Conservation (phyloP, 2,113 vertebrate genomes). For the Notiomystis cincta region DNA sequence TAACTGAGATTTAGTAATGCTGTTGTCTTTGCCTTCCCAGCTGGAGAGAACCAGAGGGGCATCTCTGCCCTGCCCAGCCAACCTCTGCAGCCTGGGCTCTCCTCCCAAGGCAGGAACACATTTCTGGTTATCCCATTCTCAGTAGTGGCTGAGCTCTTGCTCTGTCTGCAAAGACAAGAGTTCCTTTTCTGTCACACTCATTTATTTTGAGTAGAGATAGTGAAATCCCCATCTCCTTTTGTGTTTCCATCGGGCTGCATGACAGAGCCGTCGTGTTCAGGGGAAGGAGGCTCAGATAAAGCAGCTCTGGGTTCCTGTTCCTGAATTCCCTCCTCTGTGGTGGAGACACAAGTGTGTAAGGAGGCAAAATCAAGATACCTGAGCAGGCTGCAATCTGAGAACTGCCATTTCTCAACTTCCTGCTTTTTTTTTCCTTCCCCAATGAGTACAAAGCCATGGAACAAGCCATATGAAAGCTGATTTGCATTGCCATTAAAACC, state of each 20-base stretch:
- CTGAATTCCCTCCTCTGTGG: neutral
- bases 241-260: neutral
- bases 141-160: neutral
- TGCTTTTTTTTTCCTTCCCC: neutral
- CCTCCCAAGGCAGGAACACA: neutral
- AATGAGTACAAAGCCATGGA: neutral
- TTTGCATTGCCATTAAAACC: constrained; percentile 1
- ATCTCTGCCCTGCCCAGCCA: neutral
- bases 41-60: neutral
- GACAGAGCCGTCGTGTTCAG: neutral
- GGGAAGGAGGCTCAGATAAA: neutral
- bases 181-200: neutral
- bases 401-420: neutral
- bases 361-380: neutral
- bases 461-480: neutral
- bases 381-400: neutral
- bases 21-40: neutral
- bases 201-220: neutral
- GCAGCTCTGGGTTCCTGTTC: neutral
- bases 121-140: neutral
- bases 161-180: neutral
- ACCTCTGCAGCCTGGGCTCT: neutral
- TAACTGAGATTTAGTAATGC: neutral
- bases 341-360: neutral
- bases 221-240: neutral